Base-by-base conservation (phyloP, 1,140 invertebrate genomes). In the Ceratosolen fusciceps region DNA sequence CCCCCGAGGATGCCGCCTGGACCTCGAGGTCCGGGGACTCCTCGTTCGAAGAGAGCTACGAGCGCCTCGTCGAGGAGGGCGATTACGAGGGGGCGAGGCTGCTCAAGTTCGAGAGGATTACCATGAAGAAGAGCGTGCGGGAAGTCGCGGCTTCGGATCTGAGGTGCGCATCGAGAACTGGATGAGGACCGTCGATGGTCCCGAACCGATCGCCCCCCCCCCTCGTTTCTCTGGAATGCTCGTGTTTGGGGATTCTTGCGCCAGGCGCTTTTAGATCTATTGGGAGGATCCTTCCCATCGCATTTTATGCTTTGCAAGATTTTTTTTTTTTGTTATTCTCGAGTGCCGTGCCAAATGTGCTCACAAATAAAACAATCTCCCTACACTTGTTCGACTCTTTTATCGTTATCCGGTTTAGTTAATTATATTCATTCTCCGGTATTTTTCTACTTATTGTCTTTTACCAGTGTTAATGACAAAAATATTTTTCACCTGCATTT, bases 91-190 rank as follows among this genome's bases (percentile, higher is more conserved):
- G 93, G 2, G 89, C 92, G 1, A 93, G 92, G 77, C 90, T 93
- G 68, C 92, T 94, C 29, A 94, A 93, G 85, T 93, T 93, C 81
- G 93, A 95, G 85, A 92, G 93, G 86, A 92, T 95, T 83, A 92
- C 91, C 21, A 89, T 94, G 72, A 90, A 90, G 77, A 93, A 93
- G 83, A 91, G 92, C 78, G 65, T 92, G 56, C 83, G 88, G 34
- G 92, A 92, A 82, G 83, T 92, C 9, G 54, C 54, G 39, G 43
- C 72, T 37, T 56, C 49, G 3, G n/a, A 12, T 0, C 3, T 76
- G 24, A 65, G 65, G 77, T 82, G 29, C 12, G 71, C 24, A 5
- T 21, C 10, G 10, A 5, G 39, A 43, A n/a, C n/a, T n/a, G 5
- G 39, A 43, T 43, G 39, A 43, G 12, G 12, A 43, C 12, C 12